Evolutionary conservation across 2,113 vertebrate species (phyloP).

Genomic region (Ranitomeya imitator): DNA sequence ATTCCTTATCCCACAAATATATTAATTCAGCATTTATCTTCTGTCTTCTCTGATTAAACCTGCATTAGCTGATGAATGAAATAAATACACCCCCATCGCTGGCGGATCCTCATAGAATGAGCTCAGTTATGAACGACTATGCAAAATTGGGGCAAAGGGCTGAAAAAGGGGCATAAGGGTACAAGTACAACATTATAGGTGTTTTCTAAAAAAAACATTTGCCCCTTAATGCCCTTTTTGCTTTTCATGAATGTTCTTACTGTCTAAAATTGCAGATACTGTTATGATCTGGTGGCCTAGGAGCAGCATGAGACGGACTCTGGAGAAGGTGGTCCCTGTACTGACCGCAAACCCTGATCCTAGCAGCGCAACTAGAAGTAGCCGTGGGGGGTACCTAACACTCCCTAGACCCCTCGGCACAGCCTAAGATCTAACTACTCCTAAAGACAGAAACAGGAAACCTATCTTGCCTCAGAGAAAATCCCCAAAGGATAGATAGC

Average conservation of each 20-base stretch:
- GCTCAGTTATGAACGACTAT: background rate
- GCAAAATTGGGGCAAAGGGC: background rate
- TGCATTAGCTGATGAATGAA: constrained; percentile 53
- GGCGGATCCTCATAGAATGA: background rate
- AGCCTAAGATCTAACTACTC: too few species aligned
- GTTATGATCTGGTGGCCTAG: too few species aligned
- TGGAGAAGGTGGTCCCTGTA: too few species aligned
- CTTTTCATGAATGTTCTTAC: background rate
- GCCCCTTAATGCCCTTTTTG: background rate
- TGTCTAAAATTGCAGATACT: too few species aligned
- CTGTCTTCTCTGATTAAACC: constrained; percentile 48
- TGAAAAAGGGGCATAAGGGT: background rate
- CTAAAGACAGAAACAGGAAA: too few species aligned
- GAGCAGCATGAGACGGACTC: too few species aligned
- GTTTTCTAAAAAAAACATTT: background rate
- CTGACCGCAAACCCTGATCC: too few species aligned
- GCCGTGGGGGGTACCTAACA: too few species aligned
- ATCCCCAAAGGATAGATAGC: too few species aligned
- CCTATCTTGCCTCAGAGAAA: too few species aligned
- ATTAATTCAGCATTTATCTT: constrained; percentile 51
- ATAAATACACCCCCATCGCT: background rate
- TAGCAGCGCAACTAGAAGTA: too few species aligned
- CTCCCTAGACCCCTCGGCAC: too few species aligned
- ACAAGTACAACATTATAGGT: background rate
- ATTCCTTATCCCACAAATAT: constrained; percentile 41